phyloP scores from a whole-genome alignment of 2,797 vertebrate genomes.

The Oryzias dopingdopingensis region DNA sequence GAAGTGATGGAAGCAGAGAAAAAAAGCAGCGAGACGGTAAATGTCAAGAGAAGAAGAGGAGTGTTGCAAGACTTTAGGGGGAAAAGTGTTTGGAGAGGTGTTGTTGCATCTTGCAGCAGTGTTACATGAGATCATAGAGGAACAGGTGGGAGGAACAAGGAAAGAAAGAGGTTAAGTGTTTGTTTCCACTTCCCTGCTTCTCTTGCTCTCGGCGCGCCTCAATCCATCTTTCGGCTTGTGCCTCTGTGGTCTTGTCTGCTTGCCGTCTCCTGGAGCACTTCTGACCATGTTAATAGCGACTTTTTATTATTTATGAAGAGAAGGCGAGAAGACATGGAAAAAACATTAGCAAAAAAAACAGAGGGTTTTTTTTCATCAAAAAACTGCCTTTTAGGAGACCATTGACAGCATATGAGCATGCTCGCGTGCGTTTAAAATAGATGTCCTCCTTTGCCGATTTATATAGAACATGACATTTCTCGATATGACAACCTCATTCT shows the following conservation, averaged over 20 bases:
- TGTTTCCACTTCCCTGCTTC: conserved; percentile 38
- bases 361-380: conserved; percentile 3
- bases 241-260: conserved; percentile 11
- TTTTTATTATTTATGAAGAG: conserved; percentile 59
- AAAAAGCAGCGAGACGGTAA: conserved; percentile 42
- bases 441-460: conserved; percentile 55
- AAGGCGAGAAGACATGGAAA: conserved; percentile 52
- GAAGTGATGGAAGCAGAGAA: conserved; percentile 44
- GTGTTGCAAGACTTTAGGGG: conserved; percentile 35
- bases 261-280: conserved; percentile 20
- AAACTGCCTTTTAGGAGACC: conserved; percentile 10
- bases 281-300: conserved; percentile 40
- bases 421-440: conserved; percentile 56
- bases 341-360: conserved; percentile 49
- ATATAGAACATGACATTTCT: conserved; percentile 54
- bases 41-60: conserved; percentile 41
- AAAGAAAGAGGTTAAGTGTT: conserved; percentile 56
- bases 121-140: conserved; percentile 50
- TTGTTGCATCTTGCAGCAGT: conserved; percentile 50
- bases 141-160: conserved; percentile 49
- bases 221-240: conserved; percentile 18
- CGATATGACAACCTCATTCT: conserved; percentile 15
- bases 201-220: conserved; percentile 42
- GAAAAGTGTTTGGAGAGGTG: conserved; percentile 30
- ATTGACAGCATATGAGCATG: conserved; percentile 17